Evolutionary conservation across 1,140 invertebrate genomes (phyloP), one percentile per base, ranked within the genome.

Genomic region (Brachystomella parvula): DNA sequence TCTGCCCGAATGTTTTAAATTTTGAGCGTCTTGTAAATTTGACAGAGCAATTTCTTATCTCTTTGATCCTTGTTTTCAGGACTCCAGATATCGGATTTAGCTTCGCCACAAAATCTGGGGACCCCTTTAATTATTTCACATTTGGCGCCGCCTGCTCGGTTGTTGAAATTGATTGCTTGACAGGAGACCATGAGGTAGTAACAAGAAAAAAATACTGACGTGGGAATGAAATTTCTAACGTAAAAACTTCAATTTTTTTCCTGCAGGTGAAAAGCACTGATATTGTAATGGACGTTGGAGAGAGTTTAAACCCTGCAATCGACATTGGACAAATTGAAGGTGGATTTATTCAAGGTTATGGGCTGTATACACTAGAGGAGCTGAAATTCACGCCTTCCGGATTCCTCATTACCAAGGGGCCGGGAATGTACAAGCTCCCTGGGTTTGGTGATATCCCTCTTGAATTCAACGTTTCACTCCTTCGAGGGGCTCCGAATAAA

Each of bases 281-380:
- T 74, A 96, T 97, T 73, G 91, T 97, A 0, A 96, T 96, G 94
- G 94, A 97, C 79, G 81, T 96, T 61, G 89, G 89, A 24, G 85
- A 90, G 65, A 95, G 91, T 80, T 78, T 97, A 31, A 97, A 97
- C 80, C 94, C 94, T 29, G 92, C 93, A 0, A 94, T 97, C 72
- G 94, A 98, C 73, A 90, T 97, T 75, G 94, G 94, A 0, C 94
- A 97, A 81, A 87, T 97, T 17, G 67, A 68, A 56, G 94, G 94
- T 32, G 94, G 82, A 0, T 96, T 95, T 74, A 84, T 90, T 71
- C 94, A 96, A 83, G 94, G 94, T 0, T 92, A 94, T 75, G 94
- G 94, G 2, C 76, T 96, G 47, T 96, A 90, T 74, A 90, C 90
- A 1, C 79, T 97, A 69, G 94, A 97, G 79, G 90, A 96, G 76